Evolutionary conservation across 2,113 vertebrate species (phyloP), one percentile per base, ranked within the genome.

Genomic region (Albula glossodonta): DNA sequence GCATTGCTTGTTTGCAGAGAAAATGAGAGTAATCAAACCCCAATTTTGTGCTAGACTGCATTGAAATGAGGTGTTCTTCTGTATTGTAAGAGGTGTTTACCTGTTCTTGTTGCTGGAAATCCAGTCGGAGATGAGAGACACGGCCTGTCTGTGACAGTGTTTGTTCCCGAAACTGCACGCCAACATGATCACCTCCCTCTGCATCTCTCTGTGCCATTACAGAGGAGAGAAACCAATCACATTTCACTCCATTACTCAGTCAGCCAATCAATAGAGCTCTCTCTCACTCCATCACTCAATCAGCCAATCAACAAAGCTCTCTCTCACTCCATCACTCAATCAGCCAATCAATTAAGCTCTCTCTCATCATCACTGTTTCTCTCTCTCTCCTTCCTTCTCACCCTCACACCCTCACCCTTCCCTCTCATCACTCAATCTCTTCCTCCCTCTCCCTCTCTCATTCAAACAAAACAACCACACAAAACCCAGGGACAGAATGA

Each of bases 101-200:
- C 98, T 94, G 95, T 99, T 99, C 90, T 97, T 97, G 90, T 99
- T 99, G 95, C 97, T 99, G 87, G 97, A 98, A 94, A 99, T 99
- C 98, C 98, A 99, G 78, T 99, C 97, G 0, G 98, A 99, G 93
- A 99, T 98, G 85, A 98, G 95, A 0, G 96, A 95, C 4, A 97
- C 96, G 3, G 98, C 98, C 91, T 99, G 97, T 5, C 97, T 97
- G 90, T 99, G 98, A 91, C 98, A 99, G 90, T 98, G 97, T n/a
- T 98, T 99, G 92, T 98, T 97, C 82, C 98, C 98, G 0, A 99
- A 99, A 89, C 98, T 99, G 82, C 98, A 99, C 0, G 98, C 97
- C 89, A 99, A 81, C 97, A 99, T 99, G 91, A 99, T 97, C 53
- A 99, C 97, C 91, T 99, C 97, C 85, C 98, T 92, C 88, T 97